A percentile compares a stretch with the other conserved stretches of the same genome.
Evolutionary conservation across 2,797 vertebrate genomes (phyloP).

Genomic region (Furcifer pardalis): DNA sequence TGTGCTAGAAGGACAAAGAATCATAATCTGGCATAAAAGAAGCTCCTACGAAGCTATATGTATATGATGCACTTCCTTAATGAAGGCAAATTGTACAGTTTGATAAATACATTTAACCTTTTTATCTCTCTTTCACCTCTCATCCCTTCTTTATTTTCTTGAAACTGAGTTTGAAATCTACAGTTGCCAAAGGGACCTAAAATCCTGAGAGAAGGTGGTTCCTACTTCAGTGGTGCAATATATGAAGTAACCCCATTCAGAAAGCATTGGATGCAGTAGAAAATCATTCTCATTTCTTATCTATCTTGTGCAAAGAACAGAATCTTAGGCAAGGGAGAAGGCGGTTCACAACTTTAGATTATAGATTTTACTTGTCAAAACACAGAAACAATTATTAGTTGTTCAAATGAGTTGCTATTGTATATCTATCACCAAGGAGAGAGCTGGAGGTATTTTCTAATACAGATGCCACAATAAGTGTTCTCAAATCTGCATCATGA

Average conservation of each 20-base stretch:
- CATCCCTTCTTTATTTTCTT: background rate
- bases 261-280: background rate
- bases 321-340: background rate
- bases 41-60: background rate
- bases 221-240: background rate
- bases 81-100: background rate
- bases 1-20: background rate
- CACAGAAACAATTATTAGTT: too few species aligned
- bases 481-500: too few species aligned
- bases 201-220: too few species aligned
- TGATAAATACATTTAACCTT: background rate
- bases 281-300: background rate
- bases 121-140: background rate
- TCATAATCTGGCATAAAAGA: background rate
- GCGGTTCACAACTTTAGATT: too few species aligned
- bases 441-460: too few species aligned
- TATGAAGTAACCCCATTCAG: background rate
- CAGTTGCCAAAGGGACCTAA: background rate
- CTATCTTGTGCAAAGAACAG: background rate
- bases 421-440: too few species aligned
- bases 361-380: too few species aligned
- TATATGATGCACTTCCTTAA: background rate
- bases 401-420: too few species aligned
- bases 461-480: too few species aligned
- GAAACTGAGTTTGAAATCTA: background rate